phyloP scores from a whole-genome alignment of 2,113 vertebrate species.

The Chaetodon auriga region DNA sequence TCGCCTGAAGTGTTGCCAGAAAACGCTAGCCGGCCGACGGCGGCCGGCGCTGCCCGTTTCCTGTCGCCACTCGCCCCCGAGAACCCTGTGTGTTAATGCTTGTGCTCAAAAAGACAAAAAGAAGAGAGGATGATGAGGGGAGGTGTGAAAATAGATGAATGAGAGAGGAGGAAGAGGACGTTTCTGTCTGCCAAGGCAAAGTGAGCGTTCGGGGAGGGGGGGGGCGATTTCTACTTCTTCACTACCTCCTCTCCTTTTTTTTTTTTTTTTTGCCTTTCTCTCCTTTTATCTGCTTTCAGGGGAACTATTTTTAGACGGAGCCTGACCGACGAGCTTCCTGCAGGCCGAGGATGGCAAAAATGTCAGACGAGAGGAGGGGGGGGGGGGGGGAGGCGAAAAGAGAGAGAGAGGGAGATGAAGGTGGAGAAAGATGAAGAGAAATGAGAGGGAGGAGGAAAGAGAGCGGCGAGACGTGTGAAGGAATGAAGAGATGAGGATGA shows the following conservation, averaged over 20 bases:
- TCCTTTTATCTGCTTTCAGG: slow-evolving; percentile 48
- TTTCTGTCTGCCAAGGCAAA: not conserved
- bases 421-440: not conserved
- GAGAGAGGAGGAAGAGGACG: not conserved
- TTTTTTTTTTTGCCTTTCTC: not conserved
- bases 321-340: slow-evolving; percentile 53
- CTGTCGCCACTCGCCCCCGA: slow-evolving; percentile 25
- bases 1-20: slow-evolving; percentile 36
- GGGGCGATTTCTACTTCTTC: slow-evolving; percentile 20
- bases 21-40: slow-evolving; percentile 8
- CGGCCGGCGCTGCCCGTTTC: slow-evolving; percentile 12
- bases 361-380: slow-evolving; percentile 25
- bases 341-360: slow-evolving; percentile 13
- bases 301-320: slow-evolving; percentile 69
- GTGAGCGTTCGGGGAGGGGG: not conserved
- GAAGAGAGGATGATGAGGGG: not conserved
- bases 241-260: slow-evolving; percentile 11
- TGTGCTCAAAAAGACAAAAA: slow-evolving; percentile 43
- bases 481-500: not conserved
- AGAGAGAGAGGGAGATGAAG: not conserved
- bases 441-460: not conserved
- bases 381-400: not conserved
- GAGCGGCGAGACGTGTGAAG: not conserved
- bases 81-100: slow-evolving; percentile 15
- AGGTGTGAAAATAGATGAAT: slow-evolving; percentile 35